Evolutionary conservation across 2,113 vertebrate genomes (phyloP).

Genomic region (Stictonetta naevosa): DNA sequence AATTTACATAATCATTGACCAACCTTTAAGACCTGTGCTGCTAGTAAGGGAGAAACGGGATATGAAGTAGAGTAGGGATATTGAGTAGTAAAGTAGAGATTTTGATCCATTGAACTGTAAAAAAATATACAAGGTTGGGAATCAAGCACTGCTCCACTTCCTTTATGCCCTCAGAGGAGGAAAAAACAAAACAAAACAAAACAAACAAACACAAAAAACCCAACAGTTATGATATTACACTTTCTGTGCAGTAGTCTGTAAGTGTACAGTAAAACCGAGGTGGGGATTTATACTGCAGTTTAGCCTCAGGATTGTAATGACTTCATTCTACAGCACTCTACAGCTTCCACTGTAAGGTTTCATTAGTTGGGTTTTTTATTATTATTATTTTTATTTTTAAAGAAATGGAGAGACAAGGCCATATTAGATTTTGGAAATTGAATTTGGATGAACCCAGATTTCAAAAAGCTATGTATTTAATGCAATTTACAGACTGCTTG

Average conservation of each 20-base stretch:
- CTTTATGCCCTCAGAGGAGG: background rate
- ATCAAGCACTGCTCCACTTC: background rate
- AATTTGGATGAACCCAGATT: conserved; percentile 36
- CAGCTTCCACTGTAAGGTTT: background rate
- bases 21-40: background rate
- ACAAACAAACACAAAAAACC: fast-evolving
- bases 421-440: conserved; percentile 52
- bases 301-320: background rate
- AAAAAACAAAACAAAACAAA: background rate
- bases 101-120: background rate
- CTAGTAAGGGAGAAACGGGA: background rate
- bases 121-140: background rate
- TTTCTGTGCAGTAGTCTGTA: background rate
- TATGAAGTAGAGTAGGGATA: background rate
- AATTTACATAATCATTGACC: background rate
- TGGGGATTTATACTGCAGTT: background rate
- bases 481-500: conserved; percentile 25
- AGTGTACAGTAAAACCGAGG: background rate
- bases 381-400: background rate
- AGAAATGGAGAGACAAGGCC: background rate
- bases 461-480: conserved; percentile 50
- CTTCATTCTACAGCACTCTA: background rate
- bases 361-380: background rate
- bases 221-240: background rate
- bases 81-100: background rate